Conservation (phyloP, 2,888 invertebrate species). For the Ectropis crepuscularia region DNA sequence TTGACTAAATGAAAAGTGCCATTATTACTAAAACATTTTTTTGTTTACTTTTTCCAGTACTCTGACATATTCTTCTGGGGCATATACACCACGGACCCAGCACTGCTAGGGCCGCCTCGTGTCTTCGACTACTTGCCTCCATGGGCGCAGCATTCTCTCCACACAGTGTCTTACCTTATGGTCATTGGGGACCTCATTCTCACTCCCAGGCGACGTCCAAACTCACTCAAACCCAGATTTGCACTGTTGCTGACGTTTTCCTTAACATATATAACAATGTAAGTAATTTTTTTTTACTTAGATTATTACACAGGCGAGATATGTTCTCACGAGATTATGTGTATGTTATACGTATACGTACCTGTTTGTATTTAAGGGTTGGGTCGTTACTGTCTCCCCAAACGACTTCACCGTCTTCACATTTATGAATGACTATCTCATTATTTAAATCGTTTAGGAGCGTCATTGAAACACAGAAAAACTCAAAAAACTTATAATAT, state of each 20-base stretch:
- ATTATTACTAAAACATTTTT: no score
- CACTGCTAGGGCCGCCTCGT: constrained; percentile 48
- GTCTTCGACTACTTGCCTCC: constrained; percentile 53
- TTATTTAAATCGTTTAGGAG: no score
- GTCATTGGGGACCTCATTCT: constrained; percentile 53
- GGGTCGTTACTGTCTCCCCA: no score
- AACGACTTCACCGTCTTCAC: no score
- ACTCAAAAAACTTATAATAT: no score
- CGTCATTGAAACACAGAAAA: no score
- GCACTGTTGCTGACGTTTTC: constrained; percentile 44
- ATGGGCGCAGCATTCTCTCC: constrained; percentile 61
- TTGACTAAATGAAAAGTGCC: no score
- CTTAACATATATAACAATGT: constrained; percentile 49
- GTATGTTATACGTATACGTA: no score
- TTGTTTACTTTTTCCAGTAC: constrained; percentile 46
- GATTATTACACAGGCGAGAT: background rate
- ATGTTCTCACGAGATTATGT: no score
- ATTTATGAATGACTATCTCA: no score
- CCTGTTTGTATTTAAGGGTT: no score
- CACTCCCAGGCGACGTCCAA: constrained; percentile 54
- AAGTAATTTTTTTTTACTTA: constrained; percentile 40
- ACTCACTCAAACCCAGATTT: constrained; percentile 43
- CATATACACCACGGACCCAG: constrained; percentile 45
- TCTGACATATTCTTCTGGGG: constrained; percentile 56
- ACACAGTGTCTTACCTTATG: constrained; percentile 52